Evolutionary conservation across 2,797 vertebrate genomes (phyloP).

Genomic region (Podargus strigoides): DNA sequence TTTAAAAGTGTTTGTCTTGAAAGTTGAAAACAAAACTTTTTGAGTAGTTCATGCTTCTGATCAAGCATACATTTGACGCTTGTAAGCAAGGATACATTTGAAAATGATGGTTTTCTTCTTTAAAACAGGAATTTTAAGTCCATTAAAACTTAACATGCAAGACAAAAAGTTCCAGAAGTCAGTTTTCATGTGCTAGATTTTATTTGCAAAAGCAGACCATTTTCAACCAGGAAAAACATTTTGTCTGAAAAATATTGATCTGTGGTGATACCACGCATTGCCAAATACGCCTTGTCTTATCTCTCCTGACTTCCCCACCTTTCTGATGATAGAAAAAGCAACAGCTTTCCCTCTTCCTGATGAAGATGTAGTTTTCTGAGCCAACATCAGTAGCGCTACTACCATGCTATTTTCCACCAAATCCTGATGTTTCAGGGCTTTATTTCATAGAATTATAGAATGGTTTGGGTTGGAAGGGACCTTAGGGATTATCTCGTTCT

Average conservation of each 20-base stretch:
- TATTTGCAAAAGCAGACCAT: background rate
- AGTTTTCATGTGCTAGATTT: background rate
- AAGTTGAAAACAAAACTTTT: background rate
- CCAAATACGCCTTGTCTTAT: slow-evolving; percentile 35
- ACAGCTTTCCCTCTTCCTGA: background rate
- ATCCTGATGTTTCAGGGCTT: background rate
- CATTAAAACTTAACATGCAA: background rate
- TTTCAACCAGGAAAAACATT: background rate
- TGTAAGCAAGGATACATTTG: background rate
- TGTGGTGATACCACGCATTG: background rate
- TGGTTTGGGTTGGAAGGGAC: no score
- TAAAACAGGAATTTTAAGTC: background rate
- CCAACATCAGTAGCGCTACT: slow-evolving; percentile 26
- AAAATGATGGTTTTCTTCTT: background rate
- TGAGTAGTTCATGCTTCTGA: background rate
- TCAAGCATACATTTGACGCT: fast-evolving
- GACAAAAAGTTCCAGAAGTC: background rate
- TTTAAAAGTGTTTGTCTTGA: background rate
- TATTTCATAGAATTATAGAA: no score
- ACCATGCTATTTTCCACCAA: background rate
- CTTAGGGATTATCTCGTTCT: no score
- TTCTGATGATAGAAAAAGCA: slow-evolving; percentile 15
- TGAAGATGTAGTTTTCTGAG: background rate
- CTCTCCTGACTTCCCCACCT: slow-evolving; percentile 25
- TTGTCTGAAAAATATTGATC: slow-evolving; percentile 33